These are phyloP conservation scores for Apis cerana DNA, from an alignment of 1,140 invertebrate species.

Conservation along the genomic window DNA sequence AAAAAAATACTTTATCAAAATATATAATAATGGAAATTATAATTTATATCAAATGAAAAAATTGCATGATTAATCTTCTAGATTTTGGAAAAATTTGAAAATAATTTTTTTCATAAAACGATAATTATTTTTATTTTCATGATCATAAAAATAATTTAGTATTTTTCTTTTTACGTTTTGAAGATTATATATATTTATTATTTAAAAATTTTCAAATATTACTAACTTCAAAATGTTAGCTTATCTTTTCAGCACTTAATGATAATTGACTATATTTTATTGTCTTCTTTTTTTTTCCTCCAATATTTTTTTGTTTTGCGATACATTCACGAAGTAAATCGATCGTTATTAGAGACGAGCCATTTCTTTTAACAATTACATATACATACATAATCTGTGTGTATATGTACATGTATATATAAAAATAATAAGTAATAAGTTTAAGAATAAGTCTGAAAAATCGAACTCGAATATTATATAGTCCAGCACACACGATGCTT, in stretches of 20 bases:
- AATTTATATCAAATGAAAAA: background rate
- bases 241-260: background rate
- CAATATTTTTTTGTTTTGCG: conserved; percentile 1
- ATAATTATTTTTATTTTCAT: background rate
- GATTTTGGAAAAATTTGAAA: background rate
- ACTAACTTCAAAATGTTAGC: conserved; percentile 2
- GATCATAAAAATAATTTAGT: conserved; percentile 15
- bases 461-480: conserved; percentile 45
- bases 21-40: background rate
- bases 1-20: background rate
- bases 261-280: conserved; percentile 4
- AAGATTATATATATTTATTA: background rate
- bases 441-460: conserved; percentile 57
- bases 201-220: background rate
- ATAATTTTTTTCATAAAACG: background rate
- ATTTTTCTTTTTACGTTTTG: conserved; percentile 15
- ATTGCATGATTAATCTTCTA: background rate
- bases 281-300: background rate
- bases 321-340: conserved; percentile 15
- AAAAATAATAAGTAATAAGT: conserved; percentile 48
- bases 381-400: conserved; percentile 27
- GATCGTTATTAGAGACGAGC: background rate
- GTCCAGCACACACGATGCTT: conserved; percentile 56
- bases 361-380: conserved; percentile 16
- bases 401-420: conserved; percentile 38